These are phyloP conservation scores for Drosophila parabipectinata DNA, from an alignment of 1,140 invertebrate genomes.

Conservation along the genomic window DNA sequence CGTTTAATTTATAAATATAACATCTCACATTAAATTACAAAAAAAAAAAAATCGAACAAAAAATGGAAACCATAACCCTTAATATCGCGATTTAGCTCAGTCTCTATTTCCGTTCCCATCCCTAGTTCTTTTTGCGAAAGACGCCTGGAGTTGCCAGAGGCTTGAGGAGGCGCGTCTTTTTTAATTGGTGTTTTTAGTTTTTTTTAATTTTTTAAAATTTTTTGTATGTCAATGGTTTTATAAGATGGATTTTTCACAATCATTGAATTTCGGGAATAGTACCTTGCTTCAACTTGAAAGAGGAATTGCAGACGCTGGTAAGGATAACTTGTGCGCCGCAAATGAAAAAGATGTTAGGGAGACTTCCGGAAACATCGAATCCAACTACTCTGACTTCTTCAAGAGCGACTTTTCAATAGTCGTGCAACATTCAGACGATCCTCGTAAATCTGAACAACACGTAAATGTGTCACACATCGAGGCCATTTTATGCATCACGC, in stretches of 20 bases:
- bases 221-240: conserved; percentile 4
- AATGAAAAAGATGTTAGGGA: conserved; percentile 8
- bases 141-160: conserved; percentile 15
- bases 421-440: neutral
- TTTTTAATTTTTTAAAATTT: conserved; percentile 4
- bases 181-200: conserved; percentile 11
- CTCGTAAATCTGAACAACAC: neutral
- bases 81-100: neutral
- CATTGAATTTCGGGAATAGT: conserved; percentile 73
- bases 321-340: conserved; percentile 23
- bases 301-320: conserved; percentile 32
- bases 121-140: neutral
- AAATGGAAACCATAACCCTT: neutral
- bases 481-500: conserved; percentile 13
- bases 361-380: conserved; percentile 13
- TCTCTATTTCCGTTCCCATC: neutral
- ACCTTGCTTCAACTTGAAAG: conserved; percentile 72
- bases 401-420: conserved; percentile 55
- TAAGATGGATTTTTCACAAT: conserved; percentile 76
- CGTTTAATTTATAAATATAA: too few relatives aligned
- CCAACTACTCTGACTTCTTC: conserved; percentile 63
- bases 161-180: conserved; percentile 8
- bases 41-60: neutral
- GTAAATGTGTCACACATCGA: conserved; percentile 56
- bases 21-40: neutral